Conservation (phyloP, 2,888 invertebrate species). For the Dendrolimus pini region DNA sequence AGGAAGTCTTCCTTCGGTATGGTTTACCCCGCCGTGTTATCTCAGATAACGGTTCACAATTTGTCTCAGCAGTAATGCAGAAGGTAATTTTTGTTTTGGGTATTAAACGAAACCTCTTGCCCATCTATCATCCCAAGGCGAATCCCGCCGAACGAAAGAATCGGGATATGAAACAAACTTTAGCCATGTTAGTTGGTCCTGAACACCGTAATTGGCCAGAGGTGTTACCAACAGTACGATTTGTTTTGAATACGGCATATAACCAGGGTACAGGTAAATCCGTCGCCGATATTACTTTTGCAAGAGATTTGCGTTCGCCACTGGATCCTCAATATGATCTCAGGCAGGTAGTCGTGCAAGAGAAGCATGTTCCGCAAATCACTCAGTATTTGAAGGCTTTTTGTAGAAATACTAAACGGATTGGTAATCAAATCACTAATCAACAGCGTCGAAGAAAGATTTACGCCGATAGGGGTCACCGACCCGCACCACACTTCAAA, state of each 20-base stretch:
- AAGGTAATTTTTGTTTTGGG: constrained; percentile 3
- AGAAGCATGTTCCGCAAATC: constrained; percentile 10
- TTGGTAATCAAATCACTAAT: background rate
- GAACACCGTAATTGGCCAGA: no score
- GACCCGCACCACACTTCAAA: background rate
- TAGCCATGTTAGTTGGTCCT: no score
- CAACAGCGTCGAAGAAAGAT: constrained; percentile 1
- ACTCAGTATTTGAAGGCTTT: constrained; percentile 6
- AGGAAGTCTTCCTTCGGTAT: constrained; percentile 18
- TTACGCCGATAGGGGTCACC: constrained; percentile 2
- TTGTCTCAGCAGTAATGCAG: constrained; percentile 22
- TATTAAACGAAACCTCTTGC: no score
- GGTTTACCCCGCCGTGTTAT: constrained; percentile 16
- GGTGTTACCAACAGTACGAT: no score
- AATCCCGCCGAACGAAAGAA: no score
- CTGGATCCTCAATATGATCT: constrained; percentile 2
- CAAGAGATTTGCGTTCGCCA: no score
- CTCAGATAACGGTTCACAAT: constrained; percentile 20
- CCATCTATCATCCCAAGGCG: no score
- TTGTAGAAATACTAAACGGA: background rate
- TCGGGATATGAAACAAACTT: no score
- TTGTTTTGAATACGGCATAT: no score
- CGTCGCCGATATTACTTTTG: no score
- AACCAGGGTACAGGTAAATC: no score
- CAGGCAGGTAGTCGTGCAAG: constrained; percentile 4